Base-by-base conservation (phyloP, 92 coral and sea anemone species). In the Bergia sp. region DNA sequence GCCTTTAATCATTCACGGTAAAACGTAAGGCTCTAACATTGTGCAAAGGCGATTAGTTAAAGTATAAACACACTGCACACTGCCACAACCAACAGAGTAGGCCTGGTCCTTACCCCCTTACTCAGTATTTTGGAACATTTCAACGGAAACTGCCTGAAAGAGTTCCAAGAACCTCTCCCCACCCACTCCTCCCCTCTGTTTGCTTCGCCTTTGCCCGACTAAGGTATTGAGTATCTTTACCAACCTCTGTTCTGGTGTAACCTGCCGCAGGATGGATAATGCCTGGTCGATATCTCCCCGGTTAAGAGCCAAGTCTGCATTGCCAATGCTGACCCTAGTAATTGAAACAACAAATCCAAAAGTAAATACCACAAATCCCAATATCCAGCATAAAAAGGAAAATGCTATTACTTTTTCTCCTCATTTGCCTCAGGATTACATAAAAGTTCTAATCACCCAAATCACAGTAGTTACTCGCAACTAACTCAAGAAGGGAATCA, bases 161-260 rank as follows among this genome's bases (percentile, higher is more conserved):
- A 53, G 58, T 11, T 53, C 58, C 16, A 10, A 53, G 16, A 10
- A 53, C 53, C 53, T 5, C 58, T 18, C 0, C 58, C 13, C 15
- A 1, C 58, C 16, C 0, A 0, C 58, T 12, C 16, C 58, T 3
- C 16, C 2, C 58, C 1, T 12, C 16, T 9, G 58, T 53, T 53
- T 53, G 58, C 58, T 53, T 53, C 58, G 10, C 16, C 58, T 53
- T 9, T 53, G 9, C 16, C 58, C 58, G n/a, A 12, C 7, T 84
- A 21, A 41, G 18, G 15, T 77, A 43, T 15, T 10, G 0, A 13
- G 20, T 45, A 21, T n/a, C 61, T 11, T 15, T 36, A 88, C 92
- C n/a, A 37, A 97, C 99, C 98, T 95, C 85, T 97, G 99, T 78
- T 93, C 95, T 23, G 99, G 99, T 80, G 98, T 93, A 61, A 97